Evolutionary conservation across 2,797 vertebrate species (phyloP).

Genomic region (Aythya fuligula): DNA sequence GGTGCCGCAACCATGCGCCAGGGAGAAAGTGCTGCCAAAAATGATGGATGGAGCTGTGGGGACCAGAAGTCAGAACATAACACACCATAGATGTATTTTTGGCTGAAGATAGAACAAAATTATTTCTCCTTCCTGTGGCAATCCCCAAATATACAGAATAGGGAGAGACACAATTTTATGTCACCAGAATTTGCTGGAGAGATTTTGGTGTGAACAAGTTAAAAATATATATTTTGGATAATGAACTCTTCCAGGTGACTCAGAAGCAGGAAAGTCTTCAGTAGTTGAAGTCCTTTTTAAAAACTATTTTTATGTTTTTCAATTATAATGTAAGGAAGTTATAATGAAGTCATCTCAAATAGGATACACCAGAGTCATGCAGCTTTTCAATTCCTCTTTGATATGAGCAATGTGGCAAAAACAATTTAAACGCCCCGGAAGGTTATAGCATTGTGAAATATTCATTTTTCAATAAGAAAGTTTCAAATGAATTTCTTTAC

Average conservation of each 20-base stretch:
- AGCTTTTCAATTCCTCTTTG: neutral
- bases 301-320: neutral
- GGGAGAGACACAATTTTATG: neutral
- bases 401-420: neutral
- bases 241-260: neutral
- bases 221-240: neutral
- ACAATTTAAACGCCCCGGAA: neutral
- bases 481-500: neutral
- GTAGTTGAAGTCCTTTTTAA: neutral
- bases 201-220: neutral
- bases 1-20: accelerated
- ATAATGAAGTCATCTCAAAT: neutral
- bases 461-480: neutral
- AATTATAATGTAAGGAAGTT: neutral
- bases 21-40: neutral
- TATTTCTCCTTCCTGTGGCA: neutral
- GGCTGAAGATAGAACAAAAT: neutral
- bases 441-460: neutral
- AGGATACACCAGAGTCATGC: neutral
- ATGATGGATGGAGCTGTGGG: neutral
- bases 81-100: neutral
- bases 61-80: neutral
- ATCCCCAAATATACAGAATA: neutral
- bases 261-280: neutral
- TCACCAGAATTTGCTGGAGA: neutral